Percentiles rank a stretch among this genome's conserved stretches.
Evolutionary conservation across 2,113 vertebrate species (phyloP).

Genomic region (Pterophyllum scalare): DNA sequence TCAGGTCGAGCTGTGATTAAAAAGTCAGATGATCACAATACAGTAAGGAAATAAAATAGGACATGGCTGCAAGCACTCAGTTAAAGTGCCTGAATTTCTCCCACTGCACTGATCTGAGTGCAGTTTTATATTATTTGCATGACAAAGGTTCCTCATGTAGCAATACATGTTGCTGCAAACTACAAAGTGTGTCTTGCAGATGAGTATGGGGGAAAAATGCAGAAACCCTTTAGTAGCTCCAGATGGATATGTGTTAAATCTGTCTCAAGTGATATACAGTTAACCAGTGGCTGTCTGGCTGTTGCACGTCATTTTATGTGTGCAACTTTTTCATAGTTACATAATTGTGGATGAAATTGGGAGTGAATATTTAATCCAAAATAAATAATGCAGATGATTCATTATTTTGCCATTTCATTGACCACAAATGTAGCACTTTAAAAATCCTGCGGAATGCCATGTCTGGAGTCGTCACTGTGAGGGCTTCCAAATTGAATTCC

Average conservation of each 20-base stretch:
- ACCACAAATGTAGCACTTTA: neutral
- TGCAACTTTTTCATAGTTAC: neutral
- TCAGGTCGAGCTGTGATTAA: neutral
- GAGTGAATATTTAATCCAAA: neutral
- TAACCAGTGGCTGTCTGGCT: neutral
- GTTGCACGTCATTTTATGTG: neutral
- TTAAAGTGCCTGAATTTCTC: neutral
- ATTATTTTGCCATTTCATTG: neutral
- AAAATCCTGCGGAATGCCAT: neutral
- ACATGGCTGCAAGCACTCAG: neutral
- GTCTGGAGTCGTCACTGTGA: neutral
- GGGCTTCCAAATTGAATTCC: neutral
- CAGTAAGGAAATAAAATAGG: neutral
- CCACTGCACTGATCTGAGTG: neutral
- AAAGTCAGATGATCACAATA: neutral
- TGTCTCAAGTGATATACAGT: neutral
- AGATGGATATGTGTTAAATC: neutral
- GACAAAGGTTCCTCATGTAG: neutral
- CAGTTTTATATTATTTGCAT: neutral
- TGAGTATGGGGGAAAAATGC: neutral
- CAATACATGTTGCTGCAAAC: neutral
- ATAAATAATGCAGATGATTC: accelerated
- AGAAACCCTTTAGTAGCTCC: neutral
- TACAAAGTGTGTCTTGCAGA: neutral
- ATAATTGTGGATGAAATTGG: neutral